Percentiles rank a stretch among this genome's conserved stretches.
Evolutionary conservation across 1,140 invertebrate genomes (phyloP).

Genomic region (Telenomus remus): DNA sequence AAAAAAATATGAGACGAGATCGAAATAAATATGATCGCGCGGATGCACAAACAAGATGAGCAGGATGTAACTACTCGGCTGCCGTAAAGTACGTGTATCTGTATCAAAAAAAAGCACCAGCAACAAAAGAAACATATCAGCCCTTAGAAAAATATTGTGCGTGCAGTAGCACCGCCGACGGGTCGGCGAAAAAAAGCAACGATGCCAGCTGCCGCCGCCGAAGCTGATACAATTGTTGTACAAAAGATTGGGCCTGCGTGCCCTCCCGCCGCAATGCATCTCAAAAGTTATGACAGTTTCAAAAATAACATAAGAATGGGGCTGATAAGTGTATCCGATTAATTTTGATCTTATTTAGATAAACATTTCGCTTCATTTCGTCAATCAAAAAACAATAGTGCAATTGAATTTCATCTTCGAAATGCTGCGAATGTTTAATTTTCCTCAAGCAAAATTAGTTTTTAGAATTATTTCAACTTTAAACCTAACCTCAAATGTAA

Average conservation of each 20-base stretch:
- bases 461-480: no score
- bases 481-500: no score
- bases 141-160: slow-evolving; percentile 67
- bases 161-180: slow-evolving; percentile 46
- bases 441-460: no score
- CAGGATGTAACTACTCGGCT: slow-evolving; percentile 57
- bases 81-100: slow-evolving; percentile 60
- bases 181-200: slow-evolving; percentile 54
- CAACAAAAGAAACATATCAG: slow-evolving; percentile 68
- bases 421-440: no score
- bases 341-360: background rate
- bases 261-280: slow-evolving; percentile 15
- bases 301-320: slow-evolving; percentile 14
- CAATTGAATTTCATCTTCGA: no score
- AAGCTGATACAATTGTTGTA: slow-evolving; percentile 64
- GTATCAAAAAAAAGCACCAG: slow-evolving; percentile 61
- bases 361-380: no score
- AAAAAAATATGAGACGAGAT: slow-evolving; percentile 31
- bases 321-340: background rate
- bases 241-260: slow-evolving; percentile 24
- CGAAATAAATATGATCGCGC: slow-evolving; percentile 45
- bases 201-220: slow-evolving; percentile 62
- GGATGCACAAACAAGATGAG: slow-evolving; percentile 48
- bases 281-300: slow-evolving; percentile 36
- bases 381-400: no score